Evolutionary conservation across 2,113 vertebrate species (phyloP).

Genomic region (Sakesphorus luctuosus): DNA sequence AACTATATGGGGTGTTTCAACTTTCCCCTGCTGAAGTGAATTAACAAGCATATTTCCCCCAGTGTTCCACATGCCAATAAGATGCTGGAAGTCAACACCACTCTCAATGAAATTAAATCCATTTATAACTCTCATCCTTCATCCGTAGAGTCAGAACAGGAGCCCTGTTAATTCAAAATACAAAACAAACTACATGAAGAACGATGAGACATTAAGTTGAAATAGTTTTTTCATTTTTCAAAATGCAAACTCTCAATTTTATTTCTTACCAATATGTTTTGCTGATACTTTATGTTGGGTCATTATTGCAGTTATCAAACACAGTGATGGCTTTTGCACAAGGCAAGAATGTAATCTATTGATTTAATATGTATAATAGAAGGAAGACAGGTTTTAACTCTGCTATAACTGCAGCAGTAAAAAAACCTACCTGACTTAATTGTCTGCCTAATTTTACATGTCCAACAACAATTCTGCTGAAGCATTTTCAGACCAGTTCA

Average conservation of each 20-base stretch:
- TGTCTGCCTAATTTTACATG: background rate
- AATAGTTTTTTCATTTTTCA: background rate
- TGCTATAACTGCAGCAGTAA: background rate
- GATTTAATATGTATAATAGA: background rate
- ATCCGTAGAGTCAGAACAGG: background rate
- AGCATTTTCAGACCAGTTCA: background rate
- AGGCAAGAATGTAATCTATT: background rate
- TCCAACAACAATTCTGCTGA: background rate
- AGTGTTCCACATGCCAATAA: background rate
- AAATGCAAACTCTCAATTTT: background rate
- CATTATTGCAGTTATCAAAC: background rate
- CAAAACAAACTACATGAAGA: background rate
- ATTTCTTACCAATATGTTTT: background rate
- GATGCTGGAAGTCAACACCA: background rate
- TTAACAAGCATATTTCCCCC: background rate
- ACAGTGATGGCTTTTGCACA: background rate
- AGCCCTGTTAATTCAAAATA: background rate
- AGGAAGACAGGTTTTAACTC: background rate
- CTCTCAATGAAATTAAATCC: conserved; percentile 1
- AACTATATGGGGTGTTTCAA: background rate
- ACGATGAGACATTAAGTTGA: background rate
- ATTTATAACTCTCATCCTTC: background rate
- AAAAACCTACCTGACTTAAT: background rate
- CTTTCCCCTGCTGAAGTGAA: background rate
- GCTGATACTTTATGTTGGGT: background rate